Conservation (phyloP, 2,888 invertebrate genomes). For the Steinernema hermaphroditum region DNA sequence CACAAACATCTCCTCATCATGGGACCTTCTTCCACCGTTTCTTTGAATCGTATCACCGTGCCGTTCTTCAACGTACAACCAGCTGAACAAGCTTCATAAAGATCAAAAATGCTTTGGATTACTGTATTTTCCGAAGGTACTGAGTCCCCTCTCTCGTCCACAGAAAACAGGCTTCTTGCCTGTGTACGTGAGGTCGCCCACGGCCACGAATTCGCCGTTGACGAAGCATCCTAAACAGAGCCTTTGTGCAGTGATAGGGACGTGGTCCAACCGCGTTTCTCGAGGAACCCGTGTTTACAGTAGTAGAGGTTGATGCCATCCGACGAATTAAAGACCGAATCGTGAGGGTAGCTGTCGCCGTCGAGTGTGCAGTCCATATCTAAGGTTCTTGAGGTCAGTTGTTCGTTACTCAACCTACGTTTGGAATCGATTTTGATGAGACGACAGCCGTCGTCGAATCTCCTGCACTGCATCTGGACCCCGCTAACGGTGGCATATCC, state of each 20-base stretch:
- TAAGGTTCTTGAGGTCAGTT: slow-evolving; percentile 4
- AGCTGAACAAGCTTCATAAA: slow-evolving; percentile 16
- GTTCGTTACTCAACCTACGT: slow-evolving; percentile 36
- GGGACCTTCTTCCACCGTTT: slow-evolving; percentile 42
- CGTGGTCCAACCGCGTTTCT: slow-evolving; percentile 39
- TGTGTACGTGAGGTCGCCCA: slow-evolving; percentile 49
- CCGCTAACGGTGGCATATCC: slow-evolving; percentile 43
- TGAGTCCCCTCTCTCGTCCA: slow-evolving; percentile 39
- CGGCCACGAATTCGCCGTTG: slow-evolving; percentile 39
- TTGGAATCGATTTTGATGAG: slow-evolving; percentile 48
- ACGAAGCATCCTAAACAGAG: slow-evolving; percentile 41
- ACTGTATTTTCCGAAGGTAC: slow-evolving; percentile 25
- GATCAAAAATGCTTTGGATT: neutral
- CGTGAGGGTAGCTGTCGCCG: slow-evolving; percentile 40
- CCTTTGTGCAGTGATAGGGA: neutral
- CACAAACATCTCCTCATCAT: slow-evolving; percentile 48
- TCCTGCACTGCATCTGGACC: slow-evolving; percentile 49
- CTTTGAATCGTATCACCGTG: slow-evolving; percentile 44
- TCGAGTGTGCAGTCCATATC: slow-evolving; percentile 45
- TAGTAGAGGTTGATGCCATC: slow-evolving; percentile 39
- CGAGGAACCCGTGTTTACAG: slow-evolving; percentile 46
- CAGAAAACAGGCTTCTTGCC: slow-evolving; percentile 42
- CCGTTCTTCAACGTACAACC: slow-evolving; percentile 45
- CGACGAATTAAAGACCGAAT: slow-evolving; percentile 40
- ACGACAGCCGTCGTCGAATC: slow-evolving; percentile 46